Conservation (phyloP, 2,113 vertebrate genomes). For the Cercocebus atys region DNA sequence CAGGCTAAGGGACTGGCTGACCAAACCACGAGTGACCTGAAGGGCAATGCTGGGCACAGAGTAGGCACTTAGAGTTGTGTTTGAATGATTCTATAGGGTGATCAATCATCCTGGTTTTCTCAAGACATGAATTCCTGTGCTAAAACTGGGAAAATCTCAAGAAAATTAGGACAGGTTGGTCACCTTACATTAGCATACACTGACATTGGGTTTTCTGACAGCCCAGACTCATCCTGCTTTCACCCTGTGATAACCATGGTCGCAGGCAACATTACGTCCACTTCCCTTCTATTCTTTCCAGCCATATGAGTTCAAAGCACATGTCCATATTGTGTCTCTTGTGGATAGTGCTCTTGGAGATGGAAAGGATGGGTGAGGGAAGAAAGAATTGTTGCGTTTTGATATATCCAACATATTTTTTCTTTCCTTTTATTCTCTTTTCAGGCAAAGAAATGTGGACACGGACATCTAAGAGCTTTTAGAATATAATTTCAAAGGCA, state of each 20-base stretch:
- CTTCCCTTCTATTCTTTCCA: neutral
- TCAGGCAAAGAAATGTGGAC: constrained; percentile 17
- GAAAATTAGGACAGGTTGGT: neutral
- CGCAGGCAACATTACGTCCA: too few relatives aligned
- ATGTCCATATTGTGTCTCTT: neutral
- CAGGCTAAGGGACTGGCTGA: neutral
- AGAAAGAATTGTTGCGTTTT: constrained; percentile 33
- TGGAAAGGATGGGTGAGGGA: neutral
- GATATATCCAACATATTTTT: neutral
- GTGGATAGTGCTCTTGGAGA: neutral
- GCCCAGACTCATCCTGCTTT: neutral
- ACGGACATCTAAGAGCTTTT: constrained; percentile 56
- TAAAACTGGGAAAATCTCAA: neutral
- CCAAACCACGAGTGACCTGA: fast-evolving
- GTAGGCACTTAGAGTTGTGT: neutral
- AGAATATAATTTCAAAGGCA: constrained; percentile 67
- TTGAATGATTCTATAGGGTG: neutral
- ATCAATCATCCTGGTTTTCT: too few relatives aligned
- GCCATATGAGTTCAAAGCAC: neutral
- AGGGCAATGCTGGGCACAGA: fast-evolving
- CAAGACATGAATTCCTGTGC: neutral
- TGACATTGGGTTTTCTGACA: neutral
- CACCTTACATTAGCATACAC: neutral
- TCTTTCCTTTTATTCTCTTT: constrained; percentile 26
- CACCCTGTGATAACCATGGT: fast-evolving